Evolutionary conservation across 2,113 vertebrate genomes (phyloP).

Genomic region (Tetrax tetrax): DNA sequence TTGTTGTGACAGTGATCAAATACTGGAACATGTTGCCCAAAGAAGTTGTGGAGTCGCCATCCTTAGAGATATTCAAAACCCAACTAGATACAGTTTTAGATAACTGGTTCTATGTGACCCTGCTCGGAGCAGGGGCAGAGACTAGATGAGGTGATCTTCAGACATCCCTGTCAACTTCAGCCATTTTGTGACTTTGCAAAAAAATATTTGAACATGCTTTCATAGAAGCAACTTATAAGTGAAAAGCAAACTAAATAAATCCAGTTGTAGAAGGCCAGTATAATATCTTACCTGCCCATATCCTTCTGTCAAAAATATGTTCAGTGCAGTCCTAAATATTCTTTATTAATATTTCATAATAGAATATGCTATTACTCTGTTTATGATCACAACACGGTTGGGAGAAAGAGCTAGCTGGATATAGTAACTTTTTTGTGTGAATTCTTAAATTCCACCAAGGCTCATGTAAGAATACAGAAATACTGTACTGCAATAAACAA

Average conservation of each 20-base stretch:
- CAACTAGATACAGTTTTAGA: not conserved
- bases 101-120: not conserved
- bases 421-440: not conserved
- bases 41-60: not conserved
- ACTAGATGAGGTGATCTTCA: not conserved
- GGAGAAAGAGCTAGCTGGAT: not conserved
- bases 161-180: not conserved
- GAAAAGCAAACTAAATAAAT: not conserved
- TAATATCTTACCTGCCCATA: not conserved
- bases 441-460: not conserved
- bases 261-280: not conserved
- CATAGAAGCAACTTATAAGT: not conserved
- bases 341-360: not conserved
- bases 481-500: not conserved
- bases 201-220: not conserved
- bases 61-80: not conserved
- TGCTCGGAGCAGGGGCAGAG: not conserved
- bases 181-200: not conserved
- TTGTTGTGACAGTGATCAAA: not conserved
- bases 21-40: not conserved
- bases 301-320: not conserved
- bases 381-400: not conserved
- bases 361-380: not conserved
- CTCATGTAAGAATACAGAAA: not conserved
- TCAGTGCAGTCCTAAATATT: not conserved